Percentiles rank a stretch among this genome's conserved stretches.
These are phyloP conservation scores for Ichneumon xanthorius DNA, from an alignment of 2,888 invertebrate species.

Conservation along the genomic window DNA sequence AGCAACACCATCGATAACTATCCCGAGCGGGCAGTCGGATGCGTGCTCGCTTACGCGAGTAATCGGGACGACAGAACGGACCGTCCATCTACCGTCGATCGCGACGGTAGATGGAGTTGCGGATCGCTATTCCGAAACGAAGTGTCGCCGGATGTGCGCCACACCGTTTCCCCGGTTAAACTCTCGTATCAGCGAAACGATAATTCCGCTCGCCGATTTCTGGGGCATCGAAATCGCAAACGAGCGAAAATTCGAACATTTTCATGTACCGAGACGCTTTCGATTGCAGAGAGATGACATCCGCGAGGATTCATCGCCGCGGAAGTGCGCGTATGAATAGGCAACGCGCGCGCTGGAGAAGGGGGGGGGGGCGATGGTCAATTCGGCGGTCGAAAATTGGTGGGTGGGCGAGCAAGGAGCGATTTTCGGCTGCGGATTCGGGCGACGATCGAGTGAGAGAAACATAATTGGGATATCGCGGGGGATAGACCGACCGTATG, in stretches of 20 bases:
- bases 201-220: not conserved
- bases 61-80: not conserved
- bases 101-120: not conserved
- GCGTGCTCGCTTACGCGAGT: not conserved
- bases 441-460: conserved; percentile 52
- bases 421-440: conserved; percentile 8
- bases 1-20: not conserved
- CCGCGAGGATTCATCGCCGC: not conserved
- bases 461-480: conserved; percentile 67
- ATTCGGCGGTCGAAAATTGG: conserved; percentile 41
- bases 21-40: not conserved
- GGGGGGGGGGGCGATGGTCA: conserved; percentile 60
- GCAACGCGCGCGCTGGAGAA: too few relatives aligned
- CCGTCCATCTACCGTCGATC: not conserved
- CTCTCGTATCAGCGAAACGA: not conserved
- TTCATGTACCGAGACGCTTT: not conserved
- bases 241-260: not conserved
- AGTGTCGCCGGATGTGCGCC: not conserved
- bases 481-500: conserved; percentile 79
- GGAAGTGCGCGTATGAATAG: not conserved
- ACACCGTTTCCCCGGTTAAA: not conserved
- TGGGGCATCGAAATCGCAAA: not conserved
- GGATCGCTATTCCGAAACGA: not conserved
- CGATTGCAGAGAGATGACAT: not conserved
- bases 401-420: not conserved